Percentiles rank a stretch among this genome's conserved stretches.
Conservation (phyloP, 30 jellyfish, hydroid and myxozoan genomes). For the Catostylus mosaicus region DNA sequence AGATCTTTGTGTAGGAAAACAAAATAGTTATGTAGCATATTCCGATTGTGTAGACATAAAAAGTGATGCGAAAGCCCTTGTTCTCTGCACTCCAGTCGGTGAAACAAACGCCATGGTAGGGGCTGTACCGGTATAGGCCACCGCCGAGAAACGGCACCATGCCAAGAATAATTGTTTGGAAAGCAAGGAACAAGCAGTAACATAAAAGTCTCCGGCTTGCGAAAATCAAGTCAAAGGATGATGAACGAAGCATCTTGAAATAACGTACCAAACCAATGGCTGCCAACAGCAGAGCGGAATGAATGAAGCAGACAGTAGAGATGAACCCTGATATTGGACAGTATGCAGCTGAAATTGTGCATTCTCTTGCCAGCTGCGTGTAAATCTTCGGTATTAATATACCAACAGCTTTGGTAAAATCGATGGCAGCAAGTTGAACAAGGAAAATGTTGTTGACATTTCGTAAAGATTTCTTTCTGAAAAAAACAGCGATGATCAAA, state of each 20-base stretch:
- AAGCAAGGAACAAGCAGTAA: slow-evolving; percentile 30
- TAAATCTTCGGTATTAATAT: slow-evolving; percentile 27
- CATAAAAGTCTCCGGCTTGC: slow-evolving; percentile 2
- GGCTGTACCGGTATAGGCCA: slow-evolving; percentile 76
- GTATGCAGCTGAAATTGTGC: background rate
- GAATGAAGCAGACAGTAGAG: slow-evolving; percentile 59
- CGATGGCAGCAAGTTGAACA: slow-evolving; percentile 52
- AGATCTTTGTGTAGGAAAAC: slow-evolving; percentile 46
- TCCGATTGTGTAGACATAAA: slow-evolving; percentile 69
- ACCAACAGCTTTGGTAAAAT: slow-evolving; percentile 27
- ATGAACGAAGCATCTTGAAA: slow-evolving; percentile 52
- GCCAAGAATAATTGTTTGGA: slow-evolving; percentile 34
- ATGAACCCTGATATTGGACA: slow-evolving; percentile 73
- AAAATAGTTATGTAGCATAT: slow-evolving; percentile 53
- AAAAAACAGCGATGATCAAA: slow-evolving; percentile 28
- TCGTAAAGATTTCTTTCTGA: slow-evolving; percentile 18
- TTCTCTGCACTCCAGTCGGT: slow-evolving; percentile 67
- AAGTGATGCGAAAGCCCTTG: slow-evolving; percentile 50
- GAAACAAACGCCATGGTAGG: slow-evolving; percentile 85
- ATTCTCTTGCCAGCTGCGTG: slow-evolving; percentile 5
- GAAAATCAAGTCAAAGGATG: slow-evolving; percentile 13
- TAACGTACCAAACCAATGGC: slow-evolving; percentile 77
- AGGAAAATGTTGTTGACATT: slow-evolving; percentile 36
- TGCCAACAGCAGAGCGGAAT: slow-evolving; percentile 70
- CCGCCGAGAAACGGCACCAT: slow-evolving; percentile 65